Evolutionary conservation across 2,797 vertebrate species (phyloP), one percentile per base, ranked within the genome.

Genomic region (Meriones psammophilus): DNA sequence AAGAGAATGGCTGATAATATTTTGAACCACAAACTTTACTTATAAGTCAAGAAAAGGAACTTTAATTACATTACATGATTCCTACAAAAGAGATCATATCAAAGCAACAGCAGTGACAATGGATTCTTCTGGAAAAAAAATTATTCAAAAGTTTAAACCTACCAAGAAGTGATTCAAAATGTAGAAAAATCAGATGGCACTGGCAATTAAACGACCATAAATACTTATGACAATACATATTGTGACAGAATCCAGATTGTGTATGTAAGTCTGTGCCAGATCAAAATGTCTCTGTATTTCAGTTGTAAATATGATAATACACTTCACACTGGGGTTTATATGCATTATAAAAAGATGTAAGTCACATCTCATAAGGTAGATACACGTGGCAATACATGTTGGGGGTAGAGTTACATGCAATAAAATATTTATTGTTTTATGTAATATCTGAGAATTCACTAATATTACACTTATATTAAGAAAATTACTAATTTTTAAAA

Each of bases 381-480:
- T 46, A 0, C 13, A 42, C 88, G 79, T 76, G 15, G 13, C 36
- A 79, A 74, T 4, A 71, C 15, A 88, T 89, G 30, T 60, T 50
- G 81, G 62, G 13, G 15, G 66, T 62, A 1, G 91, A 95, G 68
- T 79, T 83, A 24, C 24, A 89, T 89, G 95, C 54, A 90, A 83
- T 64, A 26, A 90, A 91, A 87, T 4, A 0, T 77, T 7, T 92
- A 84, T 68, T 46, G 90, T 64, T 91, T 86, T 81, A 39, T 54
- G 69, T 76, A 79, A 89, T 95, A 86, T 68, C 2, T 46, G 92
- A 71, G 24, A 14, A 14, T 91, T 10, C 33, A 87, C 78, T 13
- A 42, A 86, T 74, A 1, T 54, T 79, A 13, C 68, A 10, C 5
- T 91, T 79, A 8, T 3, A 89, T 54, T 81, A 86, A 73, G 30